Base-by-base conservation (phyloP, 2,797 vertebrate species). In the Tamandua tetradactyla region DNA sequence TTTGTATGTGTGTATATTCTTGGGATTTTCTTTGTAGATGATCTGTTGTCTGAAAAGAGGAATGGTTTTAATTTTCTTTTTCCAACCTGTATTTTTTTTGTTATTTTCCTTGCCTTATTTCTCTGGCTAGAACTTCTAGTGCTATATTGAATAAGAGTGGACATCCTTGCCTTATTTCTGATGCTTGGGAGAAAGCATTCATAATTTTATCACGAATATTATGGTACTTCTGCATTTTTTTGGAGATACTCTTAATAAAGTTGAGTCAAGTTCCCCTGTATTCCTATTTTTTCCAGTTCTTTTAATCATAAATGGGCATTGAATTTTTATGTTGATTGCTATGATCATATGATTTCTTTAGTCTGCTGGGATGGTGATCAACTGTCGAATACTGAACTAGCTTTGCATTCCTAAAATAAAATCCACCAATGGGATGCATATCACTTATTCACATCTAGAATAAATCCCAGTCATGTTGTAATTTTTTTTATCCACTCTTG, bases 21-120 rank as follows among this genome's bases (percentile, higher is more conserved):
- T n/a, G n/a, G n/a, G n/a, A n/a, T 95, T 88, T 37, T 95, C 78
- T 72, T 32, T 25, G 85, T 20, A 72, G 30, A 88, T 37, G 72
- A 72, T 57, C n/a, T 5, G 18, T 74, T 62, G 30, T 23, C 47
- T 84, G 49, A 55, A 55, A 84, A 40, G 32, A 18, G n/a, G 72
- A 18, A 47, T 47, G 55, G 37, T 83, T 84, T 74, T 55, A 87
- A 59, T n/a, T 91, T 76, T 91, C 91, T 42, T 40, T 87, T 92
- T 88, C 62, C 44, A 83, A 44, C 79, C 12, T 44, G 12, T 88
- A 13, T 42, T 30, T 61, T 61, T 76, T 68, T 52, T 52, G 32
- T 62, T 82, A 49, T 12, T 49, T 49, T 49, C 49, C 57, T 83
- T 88, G 44, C 37, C n/a, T 78, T 69, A 55, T 57, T 47, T 55